phyloP scores from a whole-genome alignment of 2,113 vertebrate species.

The Stomatorhinus ivindoensis region DNA sequence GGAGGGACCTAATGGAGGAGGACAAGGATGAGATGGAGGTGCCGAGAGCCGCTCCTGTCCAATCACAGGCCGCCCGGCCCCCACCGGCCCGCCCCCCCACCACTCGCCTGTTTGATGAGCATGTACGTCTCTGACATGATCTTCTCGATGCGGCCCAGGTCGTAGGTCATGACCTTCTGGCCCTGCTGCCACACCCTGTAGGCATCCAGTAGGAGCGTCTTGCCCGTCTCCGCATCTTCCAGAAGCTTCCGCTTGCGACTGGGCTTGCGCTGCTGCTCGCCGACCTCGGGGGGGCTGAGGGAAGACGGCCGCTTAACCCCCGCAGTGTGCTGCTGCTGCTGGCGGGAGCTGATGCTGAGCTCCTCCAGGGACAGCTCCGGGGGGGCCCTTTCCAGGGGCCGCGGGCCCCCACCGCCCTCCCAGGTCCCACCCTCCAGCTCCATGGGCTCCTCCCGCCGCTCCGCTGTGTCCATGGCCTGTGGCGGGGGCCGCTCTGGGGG shows the following conservation, averaged over 20 bases:
- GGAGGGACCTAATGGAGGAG: not conserved
- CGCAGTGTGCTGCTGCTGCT: constrained; percentile 42
- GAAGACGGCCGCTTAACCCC: constrained; percentile 33
- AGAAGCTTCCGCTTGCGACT: constrained; percentile 79
- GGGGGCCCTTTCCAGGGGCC: constrained; percentile 59
- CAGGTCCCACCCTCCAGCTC: constrained; percentile 64
- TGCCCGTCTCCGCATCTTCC: constrained; percentile 75
- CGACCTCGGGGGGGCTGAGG: constrained; percentile 17
- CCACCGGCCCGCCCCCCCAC: too few relatives aligned
- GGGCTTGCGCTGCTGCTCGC: constrained; percentile 57
- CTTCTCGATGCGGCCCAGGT: constrained; percentile 85
- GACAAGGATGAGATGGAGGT: not conserved
- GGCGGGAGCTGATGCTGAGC: constrained; percentile 82
- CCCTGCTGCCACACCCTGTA: constrained; percentile 97
- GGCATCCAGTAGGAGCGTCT: constrained; percentile 85
- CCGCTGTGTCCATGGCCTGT: constrained; percentile 52
- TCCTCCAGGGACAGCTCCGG: constrained; percentile 89
- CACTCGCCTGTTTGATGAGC: constrained; percentile 90
- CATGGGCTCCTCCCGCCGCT: constrained; percentile 71
- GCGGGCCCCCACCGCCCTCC: constrained; percentile 42
- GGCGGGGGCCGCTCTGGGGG: constrained; percentile 49
- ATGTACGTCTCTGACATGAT: constrained; percentile 98
- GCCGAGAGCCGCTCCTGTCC: not conserved
- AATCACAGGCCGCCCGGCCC: not conserved
- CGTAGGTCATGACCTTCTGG: constrained; percentile 89